These are phyloP conservation scores for Percopsis omiscomaycus DNA, from an alignment of 2,797 vertebrate genomes.

Conservation along the genomic window DNA sequence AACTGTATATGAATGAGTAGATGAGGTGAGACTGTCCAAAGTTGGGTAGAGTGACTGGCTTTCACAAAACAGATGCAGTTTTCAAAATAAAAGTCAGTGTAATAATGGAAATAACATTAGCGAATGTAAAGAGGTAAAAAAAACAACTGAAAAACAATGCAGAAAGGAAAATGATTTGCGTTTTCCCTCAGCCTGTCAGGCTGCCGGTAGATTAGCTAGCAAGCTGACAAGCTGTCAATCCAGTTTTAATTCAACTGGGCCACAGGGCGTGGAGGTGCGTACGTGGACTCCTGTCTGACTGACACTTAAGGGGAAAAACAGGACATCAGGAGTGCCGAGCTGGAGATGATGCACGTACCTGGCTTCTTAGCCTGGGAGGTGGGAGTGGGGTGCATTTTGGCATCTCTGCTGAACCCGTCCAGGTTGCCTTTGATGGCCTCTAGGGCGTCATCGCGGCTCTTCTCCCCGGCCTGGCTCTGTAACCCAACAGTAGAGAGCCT, in stretches of 20 bases:
- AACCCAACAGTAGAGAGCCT: too few relatives aligned
- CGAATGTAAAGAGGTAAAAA: background rate
- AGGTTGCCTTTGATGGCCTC: constrained; percentile 99
- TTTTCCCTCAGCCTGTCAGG: constrained; percentile 11
- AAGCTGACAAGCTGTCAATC: constrained; percentile 28
- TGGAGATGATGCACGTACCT: constrained; percentile 76
- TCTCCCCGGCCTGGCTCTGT: constrained; percentile 78
- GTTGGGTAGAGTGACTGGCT: constrained; percentile 1
- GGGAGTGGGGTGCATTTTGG: constrained; percentile 95
- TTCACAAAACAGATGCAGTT: constrained; percentile 4
- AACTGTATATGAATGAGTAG: constrained; percentile 14
- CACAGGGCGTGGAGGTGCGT: constrained; percentile 7
- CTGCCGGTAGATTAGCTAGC: constrained; percentile 22
- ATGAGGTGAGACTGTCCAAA: background rate
- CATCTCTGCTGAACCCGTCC: constrained; percentile 98
- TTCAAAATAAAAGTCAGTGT: background rate
- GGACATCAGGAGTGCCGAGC: background rate
- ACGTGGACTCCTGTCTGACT: constrained; percentile 7
- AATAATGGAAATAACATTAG: background rate
- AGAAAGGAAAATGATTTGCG: constrained; percentile 14
- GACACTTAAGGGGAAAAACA: constrained; percentile 5
- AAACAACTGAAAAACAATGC: constrained; percentile 4
- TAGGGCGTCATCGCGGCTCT: constrained; percentile 94
- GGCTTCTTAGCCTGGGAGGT: constrained; percentile 89
- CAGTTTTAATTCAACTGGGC: constrained; percentile 22